Percentiles rank a stretch among this genome's conserved stretches.
phyloP scores from a whole-genome alignment of 2,113 vertebrate species.

The Toxotes chatareus region DNA sequence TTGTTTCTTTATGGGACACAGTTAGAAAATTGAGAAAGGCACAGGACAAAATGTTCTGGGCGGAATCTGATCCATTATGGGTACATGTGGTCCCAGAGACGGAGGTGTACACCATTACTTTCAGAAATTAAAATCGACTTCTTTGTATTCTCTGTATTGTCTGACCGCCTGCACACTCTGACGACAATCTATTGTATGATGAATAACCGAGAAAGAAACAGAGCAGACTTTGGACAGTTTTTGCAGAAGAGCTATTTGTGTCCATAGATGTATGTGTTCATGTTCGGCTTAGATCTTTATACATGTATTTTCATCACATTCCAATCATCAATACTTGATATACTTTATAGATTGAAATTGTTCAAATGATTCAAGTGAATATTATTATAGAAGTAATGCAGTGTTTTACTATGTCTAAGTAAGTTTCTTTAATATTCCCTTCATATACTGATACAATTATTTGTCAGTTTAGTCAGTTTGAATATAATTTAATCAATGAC shows the following conservation, averaged over 20 bases:
- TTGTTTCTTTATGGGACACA: slow-evolving; percentile 28
- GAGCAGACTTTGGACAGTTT: slow-evolving; percentile 13
- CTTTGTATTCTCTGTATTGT: slow-evolving; percentile 61
- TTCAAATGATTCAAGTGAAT: not conserved
- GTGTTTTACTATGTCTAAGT: not conserved
- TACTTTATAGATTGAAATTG: not conserved
- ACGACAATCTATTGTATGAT: slow-evolving; percentile 40
- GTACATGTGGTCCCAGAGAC: slow-evolving; percentile 44
- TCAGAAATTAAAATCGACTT: slow-evolving; percentile 71
- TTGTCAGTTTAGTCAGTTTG: not conserved
- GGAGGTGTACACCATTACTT: slow-evolving; percentile 60
- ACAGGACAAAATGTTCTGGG: slow-evolving; percentile 64
- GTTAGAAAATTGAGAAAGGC: slow-evolving; percentile 40
- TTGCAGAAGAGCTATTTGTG: not conserved
- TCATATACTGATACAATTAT: not conserved
- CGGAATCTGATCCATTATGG: slow-evolving; percentile 55
- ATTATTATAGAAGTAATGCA: not conserved
- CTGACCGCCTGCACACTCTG: slow-evolving; percentile 46
- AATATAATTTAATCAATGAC: not conserved
- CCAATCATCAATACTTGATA: not conserved
- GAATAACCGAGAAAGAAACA: slow-evolving; percentile 46
- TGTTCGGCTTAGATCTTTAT: not conserved
- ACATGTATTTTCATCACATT: not conserved
- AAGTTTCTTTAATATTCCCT: not conserved
- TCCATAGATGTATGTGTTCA: not conserved